phyloP scores from a whole-genome alignment of 2,113 vertebrate genomes.

The Lepidothrix coronata region DNA sequence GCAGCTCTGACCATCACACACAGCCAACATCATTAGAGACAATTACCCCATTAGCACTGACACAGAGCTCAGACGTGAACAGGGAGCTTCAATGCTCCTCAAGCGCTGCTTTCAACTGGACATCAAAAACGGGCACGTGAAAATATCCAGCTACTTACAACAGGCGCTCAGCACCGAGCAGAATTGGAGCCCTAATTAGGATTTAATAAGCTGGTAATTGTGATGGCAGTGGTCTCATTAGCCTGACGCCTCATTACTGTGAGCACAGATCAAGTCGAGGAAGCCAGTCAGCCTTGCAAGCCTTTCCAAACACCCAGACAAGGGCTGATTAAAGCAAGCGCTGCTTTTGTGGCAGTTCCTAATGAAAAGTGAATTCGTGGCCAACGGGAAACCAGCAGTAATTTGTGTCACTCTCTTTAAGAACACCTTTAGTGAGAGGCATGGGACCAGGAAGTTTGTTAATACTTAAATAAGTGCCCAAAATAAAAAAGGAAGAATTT shows the following conservation, averaged over 20 bases:
- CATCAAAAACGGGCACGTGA: neutral
- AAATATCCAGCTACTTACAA: neutral
- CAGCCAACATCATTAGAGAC: constrained; percentile 40
- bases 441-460: constrained; percentile 49
- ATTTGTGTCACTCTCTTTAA: constrained; percentile 45
- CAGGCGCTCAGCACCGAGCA: neutral
- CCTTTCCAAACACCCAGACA: neutral
- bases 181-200: constrained; percentile 48
- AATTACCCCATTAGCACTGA: constrained; percentile 43
- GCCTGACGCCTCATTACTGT: constrained; percentile 33
- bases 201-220: constrained; percentile 57
- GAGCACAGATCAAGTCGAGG: constrained; percentile 44
- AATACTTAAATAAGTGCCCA: constrained; percentile 12
- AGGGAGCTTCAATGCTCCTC: neutral
- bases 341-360: constrained; percentile 13
- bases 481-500: constrained; percentile 27
- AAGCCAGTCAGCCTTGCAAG: constrained; percentile 40
- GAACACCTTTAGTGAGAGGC: constrained; percentile 4
- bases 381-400: constrained; percentile 36
- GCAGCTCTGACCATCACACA: constrained; percentile 19
- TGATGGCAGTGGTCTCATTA: constrained; percentile 53
- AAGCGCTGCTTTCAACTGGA: neutral
- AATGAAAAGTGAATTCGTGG: constrained; percentile 1
- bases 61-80: neutral
- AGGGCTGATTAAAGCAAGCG: constrained; percentile 25